Percentiles rank a stretch among this genome's conserved stretches.
phyloP scores from a whole-genome alignment of 2,113 vertebrate species.

The Amblyornis subalaris region DNA sequence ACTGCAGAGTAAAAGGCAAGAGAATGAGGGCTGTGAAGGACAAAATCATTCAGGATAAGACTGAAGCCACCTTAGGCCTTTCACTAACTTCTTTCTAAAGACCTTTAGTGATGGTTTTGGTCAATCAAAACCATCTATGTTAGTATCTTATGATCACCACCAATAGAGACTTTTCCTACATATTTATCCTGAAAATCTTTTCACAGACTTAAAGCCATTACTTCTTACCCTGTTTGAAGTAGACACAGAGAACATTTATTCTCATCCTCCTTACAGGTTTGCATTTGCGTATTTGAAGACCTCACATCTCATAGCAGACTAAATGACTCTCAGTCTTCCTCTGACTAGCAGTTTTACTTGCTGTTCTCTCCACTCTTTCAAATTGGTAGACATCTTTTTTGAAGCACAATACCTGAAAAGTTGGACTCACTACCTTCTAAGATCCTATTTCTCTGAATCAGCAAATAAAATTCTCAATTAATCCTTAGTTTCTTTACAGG shows the following conservation, averaged over 20 bases:
- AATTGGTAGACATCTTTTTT: neutral
- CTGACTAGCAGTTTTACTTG: neutral
- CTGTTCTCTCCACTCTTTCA: neutral
- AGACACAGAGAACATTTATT: neutral
- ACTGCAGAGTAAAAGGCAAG: neutral
- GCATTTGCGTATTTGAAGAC: neutral
- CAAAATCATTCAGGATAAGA: neutral
- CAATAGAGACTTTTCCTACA: neutral
- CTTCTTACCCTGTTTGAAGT: neutral
- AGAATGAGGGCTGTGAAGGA: neutral
- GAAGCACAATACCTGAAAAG: neutral
- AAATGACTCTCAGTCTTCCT: neutral
- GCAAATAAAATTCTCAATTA: neutral
- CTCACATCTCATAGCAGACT: neutral
- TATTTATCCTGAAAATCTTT: neutral
- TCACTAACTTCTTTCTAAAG: neutral
- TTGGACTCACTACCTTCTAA: neutral
- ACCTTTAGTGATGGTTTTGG: neutral
- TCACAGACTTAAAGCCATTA: neutral
- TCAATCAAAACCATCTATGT: neutral
- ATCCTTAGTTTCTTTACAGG: neutral
- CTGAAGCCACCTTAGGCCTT: neutral
- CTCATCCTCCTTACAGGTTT: neutral
- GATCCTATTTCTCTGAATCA: neutral
- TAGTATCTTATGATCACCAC: neutral